Base-by-base conservation (phyloP, 2,797 vertebrate species). In the Hirundo rustica region DNA sequence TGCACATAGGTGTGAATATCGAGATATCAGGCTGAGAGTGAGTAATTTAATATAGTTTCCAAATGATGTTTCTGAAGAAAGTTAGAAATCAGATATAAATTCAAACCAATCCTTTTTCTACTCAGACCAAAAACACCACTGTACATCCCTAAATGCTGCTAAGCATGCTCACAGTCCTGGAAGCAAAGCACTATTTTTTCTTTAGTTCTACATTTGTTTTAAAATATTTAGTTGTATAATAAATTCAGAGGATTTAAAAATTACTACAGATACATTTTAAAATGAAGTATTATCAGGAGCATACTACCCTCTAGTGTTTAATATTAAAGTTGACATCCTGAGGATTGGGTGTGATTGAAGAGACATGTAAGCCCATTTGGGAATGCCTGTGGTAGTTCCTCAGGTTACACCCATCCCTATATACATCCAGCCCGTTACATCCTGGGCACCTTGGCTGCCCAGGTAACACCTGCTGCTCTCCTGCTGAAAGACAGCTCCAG, bases 281-380 rank as follows among this genome's bases (percentile, higher is more conserved):
- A 82, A 19, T 10, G 62, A 67, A n/a, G 6, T 32, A 83, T 4
- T 34, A 6, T n/a, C 51, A 88, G 85, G 65, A 73, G 61, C 30
- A 92, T 38, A 92, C 81, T 73, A 86, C 96, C 97, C 96, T 78
- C 97, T 97, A 96, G 95, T 72, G 96, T 92, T 90, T 48, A 62
- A 66, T 6, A 3, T 11, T 55, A 9, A 77, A 81, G 40, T 1
- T 70, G 65, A 72, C 79, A 73, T 21, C 40, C 40, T 51, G 25
- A 83, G 74, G 48, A 54, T 17, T 21, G 14, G 13, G 3, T 61
- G 14, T 3, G 6, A 57, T 5, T 23, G 13, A 34, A 42, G 34
- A 36, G 34, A 66, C 0, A 9, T 17, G n/a, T 22, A 25, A 53
- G 47, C 25, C 15, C 3, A 5, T 67, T 11, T 40, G 11, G 34